These are phyloP conservation scores for Spongilla lacustris DNA, from an alignment of 37 sponge, comb jelly and placozoan genomes.

Conservation along the genomic window DNA sequence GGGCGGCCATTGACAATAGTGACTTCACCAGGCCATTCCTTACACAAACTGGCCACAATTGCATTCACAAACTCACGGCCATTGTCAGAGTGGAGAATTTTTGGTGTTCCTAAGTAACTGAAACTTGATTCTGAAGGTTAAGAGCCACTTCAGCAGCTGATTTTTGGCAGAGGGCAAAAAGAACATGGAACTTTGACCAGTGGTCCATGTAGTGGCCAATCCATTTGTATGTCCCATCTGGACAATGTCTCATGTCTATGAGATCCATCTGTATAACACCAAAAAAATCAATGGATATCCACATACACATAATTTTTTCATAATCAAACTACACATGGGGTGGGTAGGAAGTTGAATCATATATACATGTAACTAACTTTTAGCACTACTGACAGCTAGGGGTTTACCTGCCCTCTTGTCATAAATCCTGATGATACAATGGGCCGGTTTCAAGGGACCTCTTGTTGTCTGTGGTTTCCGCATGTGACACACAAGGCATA, in stretches of 20 bases:
- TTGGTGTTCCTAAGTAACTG: slow-evolving; percentile 4
- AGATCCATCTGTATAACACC: slow-evolving; percentile 48
- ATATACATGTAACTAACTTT: too few relatives aligned
- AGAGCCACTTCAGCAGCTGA: slow-evolving; percentile 46
- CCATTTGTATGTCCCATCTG: slow-evolving; percentile 59
- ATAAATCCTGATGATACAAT: slow-evolving; percentile 42
- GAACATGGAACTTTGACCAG: slow-evolving; percentile 46
- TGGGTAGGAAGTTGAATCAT: too few relatives aligned
- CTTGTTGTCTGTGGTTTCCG: slow-evolving; percentile 26
- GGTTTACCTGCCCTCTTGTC: slow-evolving; percentile 34
- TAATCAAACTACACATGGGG: too few relatives aligned
- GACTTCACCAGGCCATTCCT: slow-evolving; percentile 34
- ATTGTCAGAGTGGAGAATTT: slow-evolving; percentile 35
- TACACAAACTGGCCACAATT: slow-evolving; percentile 1
- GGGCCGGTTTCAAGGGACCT: slow-evolving; percentile 48
- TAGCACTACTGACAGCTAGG: neutral
- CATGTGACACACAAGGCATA: slow-evolving; percentile 26
- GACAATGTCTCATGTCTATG: slow-evolving; percentile 58
- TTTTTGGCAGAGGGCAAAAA: slow-evolving; percentile 43
- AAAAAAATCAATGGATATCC: too few relatives aligned
- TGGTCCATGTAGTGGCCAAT: slow-evolving; percentile 74
- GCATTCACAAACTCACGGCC: slow-evolving; percentile 32
- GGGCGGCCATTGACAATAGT: slow-evolving; percentile 49
- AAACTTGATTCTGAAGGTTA: slow-evolving; percentile 16
- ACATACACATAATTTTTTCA: too few relatives aligned